Conservation (phyloP, 2,888 invertebrate species). For the Tetanocera ferruginea region DNA sequence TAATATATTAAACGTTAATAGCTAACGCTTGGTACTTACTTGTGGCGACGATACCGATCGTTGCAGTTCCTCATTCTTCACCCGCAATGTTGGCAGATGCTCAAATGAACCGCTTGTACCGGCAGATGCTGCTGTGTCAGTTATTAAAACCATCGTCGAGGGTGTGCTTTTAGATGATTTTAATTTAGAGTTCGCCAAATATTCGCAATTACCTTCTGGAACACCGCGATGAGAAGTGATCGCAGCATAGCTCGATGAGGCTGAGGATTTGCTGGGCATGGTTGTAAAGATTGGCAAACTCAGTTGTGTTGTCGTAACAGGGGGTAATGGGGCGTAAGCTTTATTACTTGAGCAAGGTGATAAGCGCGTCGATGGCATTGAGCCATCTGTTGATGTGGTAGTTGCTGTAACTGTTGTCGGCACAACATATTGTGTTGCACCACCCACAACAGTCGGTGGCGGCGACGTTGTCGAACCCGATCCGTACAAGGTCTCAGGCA, state of each 20-base stretch:
- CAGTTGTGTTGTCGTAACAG: constrained; percentile 48
- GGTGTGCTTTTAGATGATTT: constrained; percentile 57
- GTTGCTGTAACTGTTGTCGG: constrained; percentile 50
- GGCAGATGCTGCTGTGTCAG: constrained; percentile 50
- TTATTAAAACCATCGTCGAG: constrained; percentile 54
- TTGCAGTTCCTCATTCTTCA: constrained; percentile 74
- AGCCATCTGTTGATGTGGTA: constrained; percentile 29
- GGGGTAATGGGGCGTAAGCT: not conserved
- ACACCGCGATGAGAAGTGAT: not conserved
- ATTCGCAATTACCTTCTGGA: not conserved
- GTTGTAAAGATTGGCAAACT: constrained; percentile 60
- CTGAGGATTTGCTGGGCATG: constrained; percentile 50
- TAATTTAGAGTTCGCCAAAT: constrained; percentile 49
- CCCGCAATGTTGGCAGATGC: constrained; percentile 69
- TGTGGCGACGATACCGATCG: constrained; percentile 76
- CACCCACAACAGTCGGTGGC: constrained; percentile 53
- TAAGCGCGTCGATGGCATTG: not conserved
- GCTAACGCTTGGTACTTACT: constrained; percentile 62
- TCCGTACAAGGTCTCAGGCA: constrained; percentile 66
- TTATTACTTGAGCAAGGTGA: not conserved
- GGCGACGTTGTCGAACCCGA: constrained; percentile 60
- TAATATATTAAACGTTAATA: too few species aligned
- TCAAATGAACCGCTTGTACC: constrained; percentile 66
- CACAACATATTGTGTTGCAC: constrained; percentile 64
- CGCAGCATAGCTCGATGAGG: not conserved